phyloP scores from a whole-genome alignment of 1,140 invertebrate genomes.

The Conus betulinus region DNA sequence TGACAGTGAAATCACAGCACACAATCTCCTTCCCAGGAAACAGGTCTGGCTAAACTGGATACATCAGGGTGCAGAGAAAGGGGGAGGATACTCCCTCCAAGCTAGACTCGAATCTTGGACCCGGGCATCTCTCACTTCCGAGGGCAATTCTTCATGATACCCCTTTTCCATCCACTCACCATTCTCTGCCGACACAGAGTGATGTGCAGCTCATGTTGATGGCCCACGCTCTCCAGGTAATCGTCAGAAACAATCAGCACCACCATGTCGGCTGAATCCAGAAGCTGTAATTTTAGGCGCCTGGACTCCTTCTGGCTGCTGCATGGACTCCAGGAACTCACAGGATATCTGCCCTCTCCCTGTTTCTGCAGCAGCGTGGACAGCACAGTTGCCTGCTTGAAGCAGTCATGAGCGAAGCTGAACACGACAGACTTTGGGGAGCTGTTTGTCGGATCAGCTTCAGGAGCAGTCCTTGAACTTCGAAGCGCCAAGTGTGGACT shows the following conservation, averaged over 20 bases:
- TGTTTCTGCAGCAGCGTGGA: constrained; percentile 25
- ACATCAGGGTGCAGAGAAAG: no score
- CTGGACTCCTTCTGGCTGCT: background rate
- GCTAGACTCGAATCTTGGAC: no score
- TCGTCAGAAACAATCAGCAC: constrained; percentile 56
- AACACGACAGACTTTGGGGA: constrained; percentile 39
- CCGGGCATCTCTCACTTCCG: no score
- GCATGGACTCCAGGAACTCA: constrained; percentile 16
- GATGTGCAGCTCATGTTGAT: constrained; percentile 56
- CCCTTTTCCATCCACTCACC: background rate
- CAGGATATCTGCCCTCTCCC: background rate
- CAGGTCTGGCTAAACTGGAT: no score
- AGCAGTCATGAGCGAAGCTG: constrained; percentile 47
- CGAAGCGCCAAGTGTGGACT: no score
- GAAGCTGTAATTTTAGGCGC: constrained; percentile 36
- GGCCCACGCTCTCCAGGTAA: constrained; percentile 42
- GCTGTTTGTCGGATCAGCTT: background rate
- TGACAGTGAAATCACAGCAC: no score
- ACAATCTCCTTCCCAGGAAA: no score
- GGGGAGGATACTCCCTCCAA: no score
- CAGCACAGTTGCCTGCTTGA: constrained; percentile 46
- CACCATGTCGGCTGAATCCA: constrained; percentile 53
- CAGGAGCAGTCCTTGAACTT: background rate
- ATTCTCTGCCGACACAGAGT: constrained; percentile 53
- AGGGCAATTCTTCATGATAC: no score